Conservation (phyloP, 92 coral and sea anemone species). For the Actinernus sp. region DNA sequence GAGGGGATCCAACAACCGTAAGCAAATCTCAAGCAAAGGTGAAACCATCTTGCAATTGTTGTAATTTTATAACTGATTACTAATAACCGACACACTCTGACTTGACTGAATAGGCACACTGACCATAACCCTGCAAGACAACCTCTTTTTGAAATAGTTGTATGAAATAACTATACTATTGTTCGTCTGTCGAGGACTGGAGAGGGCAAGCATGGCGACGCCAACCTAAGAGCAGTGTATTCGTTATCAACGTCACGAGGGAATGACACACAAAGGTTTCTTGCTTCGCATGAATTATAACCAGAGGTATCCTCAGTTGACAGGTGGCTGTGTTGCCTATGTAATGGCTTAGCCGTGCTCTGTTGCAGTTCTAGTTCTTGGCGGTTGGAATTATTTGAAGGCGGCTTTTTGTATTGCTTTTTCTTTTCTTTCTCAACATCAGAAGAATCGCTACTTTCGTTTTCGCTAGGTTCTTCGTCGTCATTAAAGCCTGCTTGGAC, state of each 20-base stretch:
- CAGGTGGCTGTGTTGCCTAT: not conserved
- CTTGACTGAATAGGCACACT: too few relatives aligned
- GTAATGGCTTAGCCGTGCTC: not conserved
- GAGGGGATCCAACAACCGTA: too few relatives aligned
- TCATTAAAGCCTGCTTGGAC: slow-evolving; percentile 11
- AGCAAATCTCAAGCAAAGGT: too few relatives aligned
- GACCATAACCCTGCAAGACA: too few relatives aligned
- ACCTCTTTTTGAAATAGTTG: too few relatives aligned
- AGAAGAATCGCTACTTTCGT: not conserved
- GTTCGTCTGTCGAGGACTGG: slow-evolving; percentile 21
- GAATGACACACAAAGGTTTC: not conserved
- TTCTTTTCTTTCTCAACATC: not conserved
- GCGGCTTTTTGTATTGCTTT: not conserved
- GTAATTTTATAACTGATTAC: too few relatives aligned
- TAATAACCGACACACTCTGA: too few relatives aligned
- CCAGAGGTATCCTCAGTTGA: not conserved
- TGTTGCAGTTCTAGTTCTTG: not conserved
- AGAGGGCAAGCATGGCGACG: slow-evolving; percentile 5
- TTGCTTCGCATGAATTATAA: slow-evolving; percentile 8
- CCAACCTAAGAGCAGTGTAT: slow-evolving; percentile 16
- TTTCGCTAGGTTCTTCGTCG: not conserved
- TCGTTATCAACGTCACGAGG: slow-evolving; percentile 9
- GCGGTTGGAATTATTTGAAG: not conserved
- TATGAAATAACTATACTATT: too few relatives aligned
- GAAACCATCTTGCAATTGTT: too few relatives aligned